Evolutionary conservation across 2,888 invertebrate species (phyloP).

Genomic region (Heliothis peltigera): DNA sequence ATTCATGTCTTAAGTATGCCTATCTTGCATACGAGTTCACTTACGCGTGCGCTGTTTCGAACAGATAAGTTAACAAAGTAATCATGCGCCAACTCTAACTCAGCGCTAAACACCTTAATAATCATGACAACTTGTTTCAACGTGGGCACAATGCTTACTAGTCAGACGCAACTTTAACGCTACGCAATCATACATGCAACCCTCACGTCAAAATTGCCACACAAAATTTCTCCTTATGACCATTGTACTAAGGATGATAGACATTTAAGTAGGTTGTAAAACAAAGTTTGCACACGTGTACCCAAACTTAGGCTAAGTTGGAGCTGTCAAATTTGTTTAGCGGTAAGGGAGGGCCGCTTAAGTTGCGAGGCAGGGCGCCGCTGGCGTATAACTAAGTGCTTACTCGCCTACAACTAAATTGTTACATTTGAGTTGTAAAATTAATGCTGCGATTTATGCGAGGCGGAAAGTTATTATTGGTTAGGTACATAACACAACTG

Average conservation of each 20-base stretch:
- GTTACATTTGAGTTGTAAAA: constrained; percentile 88
- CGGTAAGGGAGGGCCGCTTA: constrained; percentile 86
- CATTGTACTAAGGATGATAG: constrained; percentile 38
- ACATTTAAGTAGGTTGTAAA: constrained; percentile 42
- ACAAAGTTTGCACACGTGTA: constrained; percentile 76
- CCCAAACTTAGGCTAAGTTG: constrained; percentile 87
- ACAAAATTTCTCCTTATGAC: constrained; percentile 56
- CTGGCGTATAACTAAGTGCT: constrained; percentile 87
- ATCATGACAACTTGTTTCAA: constrained; percentile 87
- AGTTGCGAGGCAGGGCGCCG: constrained; percentile 83
- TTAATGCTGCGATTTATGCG: constrained; percentile 87
- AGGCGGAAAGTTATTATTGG: constrained; percentile 73
- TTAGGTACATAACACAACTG: constrained; percentile 61
- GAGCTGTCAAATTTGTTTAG: constrained; percentile 90
- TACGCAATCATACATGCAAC: constrained; percentile 54
- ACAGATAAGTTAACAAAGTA: constrained; percentile 59
- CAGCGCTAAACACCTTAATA: constrained; percentile 85
- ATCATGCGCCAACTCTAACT: constrained; percentile 69
- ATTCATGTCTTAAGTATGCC: constrained; percentile 1
- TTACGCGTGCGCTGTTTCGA: constrained; percentile 41
- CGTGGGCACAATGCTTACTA: constrained; percentile 87
- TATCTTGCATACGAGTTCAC: constrained; percentile 21
- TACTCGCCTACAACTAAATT: constrained; percentile 86
- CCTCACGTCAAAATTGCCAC: constrained; percentile 43
- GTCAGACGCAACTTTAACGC: constrained; percentile 81